phyloP scores from a whole-genome alignment of 1,140 invertebrate species.

The Cylas formicarius region DNA sequence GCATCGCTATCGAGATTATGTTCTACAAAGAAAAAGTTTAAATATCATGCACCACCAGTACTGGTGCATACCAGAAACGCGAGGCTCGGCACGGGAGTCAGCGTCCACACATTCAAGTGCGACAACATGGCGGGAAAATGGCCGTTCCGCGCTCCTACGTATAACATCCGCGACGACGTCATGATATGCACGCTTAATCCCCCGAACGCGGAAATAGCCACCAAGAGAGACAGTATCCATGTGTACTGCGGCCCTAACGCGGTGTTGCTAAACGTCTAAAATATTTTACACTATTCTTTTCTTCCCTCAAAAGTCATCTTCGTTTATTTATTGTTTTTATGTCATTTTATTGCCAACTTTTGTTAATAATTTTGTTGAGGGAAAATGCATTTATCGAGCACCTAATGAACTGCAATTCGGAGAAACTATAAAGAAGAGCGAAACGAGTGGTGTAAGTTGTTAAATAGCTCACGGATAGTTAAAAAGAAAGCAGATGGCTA shows the following conservation, averaged over 20 bases:
- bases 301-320: conserved; percentile 4
- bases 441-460: too few relatives aligned
- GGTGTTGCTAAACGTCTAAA: conserved; percentile 73
- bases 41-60: too few relatives aligned
- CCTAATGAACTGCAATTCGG: too few relatives aligned
- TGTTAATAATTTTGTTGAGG: too few relatives aligned
- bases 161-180: conserved; percentile 84
- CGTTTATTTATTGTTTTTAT: too few relatives aligned
- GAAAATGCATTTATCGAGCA: too few relatives aligned
- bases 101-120: conserved; percentile 73
- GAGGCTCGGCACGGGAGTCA: conserved; percentile 78
- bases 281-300: too few relatives aligned
- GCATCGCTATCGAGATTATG: conserved; percentile 75
- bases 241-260: conserved; percentile 63
- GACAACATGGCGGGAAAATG: conserved; percentile 80
- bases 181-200: conserved; percentile 85
- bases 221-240: conserved; percentile 77
- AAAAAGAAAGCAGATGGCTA: too few relatives aligned
- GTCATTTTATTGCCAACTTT: too few relatives aligned
- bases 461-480: too few relatives aligned
- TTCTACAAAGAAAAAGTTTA: conserved; percentile 51
- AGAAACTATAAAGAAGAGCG: too few relatives aligned
- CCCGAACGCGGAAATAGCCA: conserved; percentile 79
- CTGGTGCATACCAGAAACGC: conserved; percentile 66
- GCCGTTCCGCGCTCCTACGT: conserved; percentile 83